phyloP scores from a whole-genome alignment of 1,140 invertebrate species.

The Harlomillsia oculata region DNA sequence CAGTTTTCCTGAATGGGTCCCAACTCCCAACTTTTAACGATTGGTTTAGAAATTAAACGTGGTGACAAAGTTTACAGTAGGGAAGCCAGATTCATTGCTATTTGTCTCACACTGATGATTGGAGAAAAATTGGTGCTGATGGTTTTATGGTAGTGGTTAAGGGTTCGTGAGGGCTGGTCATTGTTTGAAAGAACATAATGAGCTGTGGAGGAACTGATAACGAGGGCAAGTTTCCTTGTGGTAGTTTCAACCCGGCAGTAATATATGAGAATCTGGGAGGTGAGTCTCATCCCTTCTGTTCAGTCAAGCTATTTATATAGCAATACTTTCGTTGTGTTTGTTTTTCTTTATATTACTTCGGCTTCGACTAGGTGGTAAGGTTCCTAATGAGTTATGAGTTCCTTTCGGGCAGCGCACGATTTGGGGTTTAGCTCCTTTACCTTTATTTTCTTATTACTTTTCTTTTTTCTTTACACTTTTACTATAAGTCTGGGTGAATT shows the following conservation, averaged over 20 bases:
- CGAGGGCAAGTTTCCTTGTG: constrained; percentile 4
- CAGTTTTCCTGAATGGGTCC: no score
- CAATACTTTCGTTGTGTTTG: no score
- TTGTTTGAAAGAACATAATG: constrained; percentile 27
- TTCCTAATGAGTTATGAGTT: background rate
- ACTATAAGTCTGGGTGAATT: no score
- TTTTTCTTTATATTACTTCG: no score
- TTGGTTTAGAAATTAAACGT: no score
- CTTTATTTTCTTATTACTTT: background rate
- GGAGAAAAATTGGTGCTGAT: constrained; percentile 23
- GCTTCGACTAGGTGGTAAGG: background rate
- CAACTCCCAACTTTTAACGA: no score
- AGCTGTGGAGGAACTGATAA: constrained; percentile 22
- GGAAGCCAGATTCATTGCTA: no score
- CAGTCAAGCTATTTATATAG: no score
- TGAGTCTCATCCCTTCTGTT: constrained; percentile 16
- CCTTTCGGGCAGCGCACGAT: no score
- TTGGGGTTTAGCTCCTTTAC: background rate
- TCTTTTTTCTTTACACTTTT: background rate
- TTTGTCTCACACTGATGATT: no score
- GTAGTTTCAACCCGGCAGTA: constrained; percentile 2
- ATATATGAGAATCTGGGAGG: constrained; percentile 30
- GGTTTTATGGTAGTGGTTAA: constrained; percentile 22
- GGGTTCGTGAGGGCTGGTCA: constrained; percentile 16
- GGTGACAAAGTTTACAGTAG: no score